Percentiles rank a stretch among this genome's conserved stretches.
Evolutionary conservation across 2,888 invertebrate genomes (phyloP).

Genomic region (Dryocosmus kuriphilus): DNA sequence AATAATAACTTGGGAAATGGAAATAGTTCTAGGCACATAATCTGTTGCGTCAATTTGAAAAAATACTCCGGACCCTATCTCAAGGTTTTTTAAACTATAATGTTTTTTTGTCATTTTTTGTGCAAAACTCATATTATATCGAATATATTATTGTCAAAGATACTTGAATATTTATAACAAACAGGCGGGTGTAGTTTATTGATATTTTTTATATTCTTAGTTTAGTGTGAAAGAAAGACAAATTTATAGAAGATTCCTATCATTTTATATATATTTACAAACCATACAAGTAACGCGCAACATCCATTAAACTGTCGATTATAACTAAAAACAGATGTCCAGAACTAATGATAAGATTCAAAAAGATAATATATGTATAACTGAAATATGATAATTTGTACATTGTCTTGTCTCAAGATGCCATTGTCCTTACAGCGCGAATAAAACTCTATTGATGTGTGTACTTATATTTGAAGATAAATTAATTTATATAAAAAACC

Average conservation of each 20-base stretch:
- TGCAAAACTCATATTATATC: too few relatives aligned
- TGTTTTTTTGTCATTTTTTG: too few relatives aligned
- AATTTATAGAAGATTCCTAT: too few relatives aligned
- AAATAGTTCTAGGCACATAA: too few relatives aligned
- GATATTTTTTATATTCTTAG: too few relatives aligned
- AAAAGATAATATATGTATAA: conserved; percentile 1
- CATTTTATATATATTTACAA: not conserved
- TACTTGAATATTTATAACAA: too few relatives aligned
- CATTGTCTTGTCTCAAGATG: not conserved
- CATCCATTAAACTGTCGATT: not conserved
- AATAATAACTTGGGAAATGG: not conserved
- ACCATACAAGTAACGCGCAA: not conserved
- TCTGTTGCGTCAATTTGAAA: too few relatives aligned
- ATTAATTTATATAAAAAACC: not conserved
- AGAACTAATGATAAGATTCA: not conserved
- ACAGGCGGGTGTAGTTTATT: too few relatives aligned
- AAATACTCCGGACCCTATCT: too few relatives aligned
- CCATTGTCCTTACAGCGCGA: conserved; percentile 34
- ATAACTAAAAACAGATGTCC: not conserved
- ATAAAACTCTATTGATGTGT: conserved; percentile 62
- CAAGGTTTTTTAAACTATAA: too few relatives aligned
- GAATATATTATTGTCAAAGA: too few relatives aligned
- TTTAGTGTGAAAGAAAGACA: too few relatives aligned
- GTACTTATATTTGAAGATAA: not conserved
- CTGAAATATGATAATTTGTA: not conserved